phyloP scores from a whole-genome alignment of 2,797 vertebrate genomes.

The Phyllotis vaccarum region DNA sequence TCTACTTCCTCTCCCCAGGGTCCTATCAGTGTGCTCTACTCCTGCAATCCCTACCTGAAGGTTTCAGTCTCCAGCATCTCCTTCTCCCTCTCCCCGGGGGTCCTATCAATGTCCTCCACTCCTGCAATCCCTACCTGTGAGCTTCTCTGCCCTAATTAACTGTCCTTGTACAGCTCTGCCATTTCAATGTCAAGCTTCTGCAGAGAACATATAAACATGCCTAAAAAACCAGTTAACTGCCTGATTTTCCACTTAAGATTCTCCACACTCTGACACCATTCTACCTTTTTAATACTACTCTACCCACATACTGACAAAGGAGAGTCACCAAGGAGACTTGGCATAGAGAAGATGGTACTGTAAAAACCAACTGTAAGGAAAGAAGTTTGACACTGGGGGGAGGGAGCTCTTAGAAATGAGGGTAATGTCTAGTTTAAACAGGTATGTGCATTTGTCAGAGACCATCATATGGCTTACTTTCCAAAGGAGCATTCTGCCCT shows the following conservation, averaged over 20 bases:
- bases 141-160: background rate
- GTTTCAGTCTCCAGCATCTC: too few species aligned
- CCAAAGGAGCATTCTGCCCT: background rate
- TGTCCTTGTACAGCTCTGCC: background rate
- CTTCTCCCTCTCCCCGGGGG: background rate
- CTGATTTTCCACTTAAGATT: conserved; percentile 3
- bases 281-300: background rate
- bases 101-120: background rate
- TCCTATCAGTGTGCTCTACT: background rate
- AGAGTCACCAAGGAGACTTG: background rate
- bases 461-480: background rate
- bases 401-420: background rate
- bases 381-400: background rate
- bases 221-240: background rate
- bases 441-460: background rate
- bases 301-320: background rate
- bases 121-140: background rate
- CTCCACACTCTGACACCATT: background rate
- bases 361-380: background rate
- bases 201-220: background rate
- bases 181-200: background rate
- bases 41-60: background rate
- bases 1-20: background rate
- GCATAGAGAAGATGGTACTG: background rate
- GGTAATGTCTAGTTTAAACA: background rate